Conservation (phyloP, 2,113 vertebrate genomes). For the Phrynocephalus versicolor region DNA sequence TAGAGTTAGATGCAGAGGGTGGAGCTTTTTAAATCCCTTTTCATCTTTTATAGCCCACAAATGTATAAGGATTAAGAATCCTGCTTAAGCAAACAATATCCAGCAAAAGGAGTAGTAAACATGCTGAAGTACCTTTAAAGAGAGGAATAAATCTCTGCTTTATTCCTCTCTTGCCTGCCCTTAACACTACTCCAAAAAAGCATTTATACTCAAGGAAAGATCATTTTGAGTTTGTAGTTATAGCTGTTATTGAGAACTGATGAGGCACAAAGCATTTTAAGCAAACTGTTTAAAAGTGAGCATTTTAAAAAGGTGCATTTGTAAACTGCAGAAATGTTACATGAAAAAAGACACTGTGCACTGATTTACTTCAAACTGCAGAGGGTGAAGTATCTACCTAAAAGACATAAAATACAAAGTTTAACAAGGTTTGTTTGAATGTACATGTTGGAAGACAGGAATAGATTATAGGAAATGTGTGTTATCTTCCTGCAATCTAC, state of each 20-base stretch:
- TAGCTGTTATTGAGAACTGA: conserved; percentile 18
- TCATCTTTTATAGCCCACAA: background rate
- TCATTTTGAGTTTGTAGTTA: background rate
- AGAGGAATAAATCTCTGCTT: background rate
- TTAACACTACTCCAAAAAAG: conserved; percentile 6
- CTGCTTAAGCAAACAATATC: background rate
- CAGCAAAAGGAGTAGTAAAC: background rate
- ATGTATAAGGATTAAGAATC: background rate
- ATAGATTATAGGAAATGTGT: background rate
- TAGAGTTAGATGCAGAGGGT: too few relatives aligned
- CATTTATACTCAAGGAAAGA: background rate
- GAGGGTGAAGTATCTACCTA: background rate
- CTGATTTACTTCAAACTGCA: background rate
- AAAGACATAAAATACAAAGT: background rate
- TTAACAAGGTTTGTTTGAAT: background rate
- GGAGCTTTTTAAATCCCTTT: background rate
- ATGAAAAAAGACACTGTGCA: background rate
- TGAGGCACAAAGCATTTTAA: conserved; percentile 9
- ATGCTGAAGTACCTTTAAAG: background rate
- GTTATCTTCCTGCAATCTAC: background rate
- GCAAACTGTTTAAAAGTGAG: conserved; percentile 6
- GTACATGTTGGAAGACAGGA: background rate
- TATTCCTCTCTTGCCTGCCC: background rate
- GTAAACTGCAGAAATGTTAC: conserved; percentile 1
- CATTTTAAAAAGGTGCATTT: background rate